Percentiles rank a stretch among this genome's conserved stretches.
Evolutionary conservation across 2,113 vertebrate genomes (phyloP).

Genomic region (Pseudopipra pipra): DNA sequence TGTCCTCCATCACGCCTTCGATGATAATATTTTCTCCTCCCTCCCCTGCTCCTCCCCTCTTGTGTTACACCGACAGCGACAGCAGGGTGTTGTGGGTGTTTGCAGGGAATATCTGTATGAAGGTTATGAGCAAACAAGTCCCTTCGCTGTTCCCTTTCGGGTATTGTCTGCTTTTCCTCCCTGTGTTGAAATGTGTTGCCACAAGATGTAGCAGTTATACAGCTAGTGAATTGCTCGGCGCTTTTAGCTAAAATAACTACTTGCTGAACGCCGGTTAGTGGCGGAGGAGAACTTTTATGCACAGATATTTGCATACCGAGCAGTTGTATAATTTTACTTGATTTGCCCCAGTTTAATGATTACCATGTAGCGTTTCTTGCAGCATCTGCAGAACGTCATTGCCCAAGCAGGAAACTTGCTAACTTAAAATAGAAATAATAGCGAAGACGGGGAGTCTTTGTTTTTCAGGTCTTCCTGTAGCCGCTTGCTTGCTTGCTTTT

Average conservation of each 20-base stretch:
- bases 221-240: conserved; percentile 51
- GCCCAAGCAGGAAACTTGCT: conserved; percentile 28
- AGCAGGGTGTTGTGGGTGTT: conserved; percentile 76
- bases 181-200: conserved; percentile 71
- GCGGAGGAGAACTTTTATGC: conserved; percentile 61
- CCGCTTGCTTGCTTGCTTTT: not conserved
- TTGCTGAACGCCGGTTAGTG: conserved; percentile 40
- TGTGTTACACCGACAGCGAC: conserved; percentile 68
- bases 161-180: conserved; percentile 75
- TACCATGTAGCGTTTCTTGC: not conserved
- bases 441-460: not conserved
- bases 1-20: conserved; percentile 69
- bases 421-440: conserved; percentile 10
- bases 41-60: conserved; percentile 71
- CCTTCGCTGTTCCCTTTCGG: conserved; percentile 61
- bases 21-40: conserved; percentile 61
- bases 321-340: conserved; percentile 61
- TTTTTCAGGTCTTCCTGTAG: conserved; percentile 10
- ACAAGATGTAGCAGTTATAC: conserved; percentile 81
- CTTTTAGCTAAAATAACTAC: conserved; percentile 64
- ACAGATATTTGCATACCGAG: not conserved
- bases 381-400: conserved; percentile 27
- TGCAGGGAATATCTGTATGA: conserved; percentile 68
- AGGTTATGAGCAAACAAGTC: conserved; percentile 76
- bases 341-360: conserved; percentile 30